Evolutionary conservation across 2,888 invertebrate species (phyloP), one percentile per base, ranked within the genome.

Genomic region (Blastobasis lacticolella): DNA sequence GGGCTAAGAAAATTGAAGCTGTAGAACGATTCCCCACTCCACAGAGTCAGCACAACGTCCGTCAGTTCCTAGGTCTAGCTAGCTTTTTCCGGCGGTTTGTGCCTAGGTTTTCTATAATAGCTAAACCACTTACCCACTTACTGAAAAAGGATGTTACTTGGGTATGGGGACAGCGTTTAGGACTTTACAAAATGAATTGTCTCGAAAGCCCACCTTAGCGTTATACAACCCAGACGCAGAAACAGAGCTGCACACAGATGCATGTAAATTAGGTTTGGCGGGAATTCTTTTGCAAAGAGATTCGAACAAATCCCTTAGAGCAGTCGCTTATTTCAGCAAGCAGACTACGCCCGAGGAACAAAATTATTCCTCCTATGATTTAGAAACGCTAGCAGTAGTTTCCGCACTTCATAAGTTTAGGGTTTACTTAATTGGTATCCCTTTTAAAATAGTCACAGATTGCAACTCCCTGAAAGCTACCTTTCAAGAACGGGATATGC

Each of bases 51-150:
- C n/a, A n/a, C n/a, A n/a, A n/a, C 1, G 47, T 60, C 1, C 42
- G 57, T 6, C 59, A 57, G 40, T 61, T 61, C 49, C 9, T 63
- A 3, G 63, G 60, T 0, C 36, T 63, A 1, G 50, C 49, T 5
- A 50, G 54, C 42, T 63, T 52, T 47, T 63, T 58, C 46, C 10
- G 60, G 3, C 56, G 54, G 10, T 63, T 60, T 45, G 50, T 63
- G 0, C 40, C 45, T n/a, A 42, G 45, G 8, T 57, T 58, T 49
- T 53, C 62, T 4, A 7, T 38, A 44, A 53, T 60, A 6, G 52
- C 60, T 0, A 49, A 38, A 4, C 60, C 57, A 6, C 47, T 60
- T 7, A 56, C 54, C 7, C 41, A 23, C 1, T 43, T 57, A 5
- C 37, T 59, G n/a, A 57, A 54, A 49, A 56, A 54, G n/a, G 49